Conservation (phyloP, 2,113 vertebrate species). For the Globicephala melas region DNA sequence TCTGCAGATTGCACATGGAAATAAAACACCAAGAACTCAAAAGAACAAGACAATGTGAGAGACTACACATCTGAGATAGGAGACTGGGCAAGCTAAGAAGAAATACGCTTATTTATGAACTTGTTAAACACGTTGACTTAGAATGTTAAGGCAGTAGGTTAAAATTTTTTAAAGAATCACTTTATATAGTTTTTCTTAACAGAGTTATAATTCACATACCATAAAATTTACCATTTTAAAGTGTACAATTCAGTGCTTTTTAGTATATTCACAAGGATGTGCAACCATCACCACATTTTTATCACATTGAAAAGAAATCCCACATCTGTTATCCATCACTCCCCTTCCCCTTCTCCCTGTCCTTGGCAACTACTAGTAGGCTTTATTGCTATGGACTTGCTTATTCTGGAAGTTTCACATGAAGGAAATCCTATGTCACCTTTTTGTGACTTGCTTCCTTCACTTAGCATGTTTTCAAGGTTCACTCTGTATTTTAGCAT, state of each 20-base stretch:
- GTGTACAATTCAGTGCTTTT: neutral
- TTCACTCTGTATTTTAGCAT: neutral
- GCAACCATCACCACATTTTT: neutral
- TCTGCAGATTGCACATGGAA: neutral
- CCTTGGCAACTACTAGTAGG: neutral
- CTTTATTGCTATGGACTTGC: neutral
- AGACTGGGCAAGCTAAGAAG: neutral
- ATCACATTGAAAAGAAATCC: neutral
- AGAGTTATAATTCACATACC: neutral
- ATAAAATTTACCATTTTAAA: neutral
- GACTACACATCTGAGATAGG: neutral
- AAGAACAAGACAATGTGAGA: neutral
- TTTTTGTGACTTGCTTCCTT: neutral
- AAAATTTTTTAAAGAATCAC: neutral
- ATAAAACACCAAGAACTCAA: neutral
- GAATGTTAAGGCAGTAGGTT: neutral
- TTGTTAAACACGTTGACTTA: neutral
- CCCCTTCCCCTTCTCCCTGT: neutral
- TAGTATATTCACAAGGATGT: neutral
- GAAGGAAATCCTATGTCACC: neutral
- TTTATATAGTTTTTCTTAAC: neutral
- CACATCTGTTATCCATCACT: neutral
- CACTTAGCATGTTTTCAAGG: neutral
- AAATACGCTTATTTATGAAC: neutral
- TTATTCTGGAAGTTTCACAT: neutral